Percentiles rank a stretch among this genome's conserved stretches.
phyloP scores from a whole-genome alignment of 2,797 vertebrate genomes.

The Chanos chanos region DNA sequence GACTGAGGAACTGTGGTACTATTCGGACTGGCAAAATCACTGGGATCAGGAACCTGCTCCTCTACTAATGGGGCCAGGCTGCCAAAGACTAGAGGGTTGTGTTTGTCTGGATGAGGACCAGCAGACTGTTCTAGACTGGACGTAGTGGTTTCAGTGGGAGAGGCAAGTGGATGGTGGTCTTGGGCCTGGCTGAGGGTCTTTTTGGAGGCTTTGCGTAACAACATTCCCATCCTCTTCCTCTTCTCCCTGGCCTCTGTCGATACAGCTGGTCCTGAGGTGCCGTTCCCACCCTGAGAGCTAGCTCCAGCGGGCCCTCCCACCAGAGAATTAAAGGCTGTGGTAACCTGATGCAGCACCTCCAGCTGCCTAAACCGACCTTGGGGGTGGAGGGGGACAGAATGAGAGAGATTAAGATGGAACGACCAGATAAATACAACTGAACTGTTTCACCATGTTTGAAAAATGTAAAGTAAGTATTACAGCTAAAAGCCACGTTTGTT shows the following conservation, averaged over 20 bases:
- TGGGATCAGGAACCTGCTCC: conserved; percentile 35
- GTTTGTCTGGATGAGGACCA: conserved; percentile 30
- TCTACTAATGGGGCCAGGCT: conserved; percentile 47
- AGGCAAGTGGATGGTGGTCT: conserved; percentile 1
- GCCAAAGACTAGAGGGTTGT: conserved; percentile 10
- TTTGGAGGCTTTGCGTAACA: conserved; percentile 68
- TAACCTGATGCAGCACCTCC: conserved; percentile 75
- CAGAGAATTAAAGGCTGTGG: conserved; percentile 73
- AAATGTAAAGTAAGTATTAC: not conserved
- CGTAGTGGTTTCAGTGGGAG: not conserved
- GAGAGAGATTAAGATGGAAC: not conserved
- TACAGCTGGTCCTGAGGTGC: conserved; percentile 18
- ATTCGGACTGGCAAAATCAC: not conserved
- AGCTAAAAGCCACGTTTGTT: no score
- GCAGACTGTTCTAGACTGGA: not conserved
- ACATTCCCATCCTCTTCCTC: conserved; percentile 55
- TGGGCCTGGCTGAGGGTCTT: conserved; percentile 49
- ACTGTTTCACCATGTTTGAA: not conserved
- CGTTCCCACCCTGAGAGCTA: not conserved
- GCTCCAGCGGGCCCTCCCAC: conserved; percentile 37
- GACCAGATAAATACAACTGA: not conserved
- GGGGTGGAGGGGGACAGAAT: not conserved
- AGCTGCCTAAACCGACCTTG: conserved; percentile 78
- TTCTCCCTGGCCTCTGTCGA: conserved; percentile 45
- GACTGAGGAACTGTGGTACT: conserved; percentile 36